Conservation (phyloP, 2,888 invertebrate genomes). For the Polymixis lichenea region DNA sequence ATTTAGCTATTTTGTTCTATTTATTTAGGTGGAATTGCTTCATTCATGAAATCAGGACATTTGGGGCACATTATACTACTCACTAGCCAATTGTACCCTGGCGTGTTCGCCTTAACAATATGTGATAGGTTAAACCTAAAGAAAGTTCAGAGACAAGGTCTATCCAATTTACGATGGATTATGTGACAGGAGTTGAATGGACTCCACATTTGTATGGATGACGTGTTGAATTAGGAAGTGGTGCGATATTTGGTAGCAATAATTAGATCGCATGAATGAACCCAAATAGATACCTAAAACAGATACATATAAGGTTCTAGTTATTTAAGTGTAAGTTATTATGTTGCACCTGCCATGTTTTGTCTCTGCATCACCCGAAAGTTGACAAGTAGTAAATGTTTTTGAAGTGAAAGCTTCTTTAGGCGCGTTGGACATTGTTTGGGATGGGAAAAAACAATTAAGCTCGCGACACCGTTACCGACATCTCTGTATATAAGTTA, state of each 20-base stretch:
- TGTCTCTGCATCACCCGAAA: no score
- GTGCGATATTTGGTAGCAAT: not conserved
- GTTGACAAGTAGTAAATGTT: no score
- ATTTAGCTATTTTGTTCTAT: no score
- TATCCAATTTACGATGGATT: conserved; percentile 57
- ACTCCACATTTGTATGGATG: conserved; percentile 21
- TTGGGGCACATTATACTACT: not conserved
- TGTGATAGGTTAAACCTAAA: conserved; percentile 10
- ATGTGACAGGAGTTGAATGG: conserved; percentile 33
- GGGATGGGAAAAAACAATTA: no score
- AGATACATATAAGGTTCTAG: no score
- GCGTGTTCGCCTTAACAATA: not conserved
- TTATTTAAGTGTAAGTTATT: no score
- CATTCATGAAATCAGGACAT: not conserved
- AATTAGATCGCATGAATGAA: not conserved
- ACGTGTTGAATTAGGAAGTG: not conserved
- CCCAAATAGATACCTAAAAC: not conserved
- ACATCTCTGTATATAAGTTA: no score
- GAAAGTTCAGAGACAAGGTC: conserved; percentile 57
- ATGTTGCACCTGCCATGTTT: no score
- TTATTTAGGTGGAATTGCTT: no score
- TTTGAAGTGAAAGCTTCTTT: no score
- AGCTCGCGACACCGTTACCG: no score
- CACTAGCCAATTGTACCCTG: not conserved
- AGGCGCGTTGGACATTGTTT: no score